A percentile compares a stretch with the other conserved stretches of the same genome.
Conservation (phyloP, 2,113 vertebrate genomes). For the Phalacrocorax pelagicus region DNA sequence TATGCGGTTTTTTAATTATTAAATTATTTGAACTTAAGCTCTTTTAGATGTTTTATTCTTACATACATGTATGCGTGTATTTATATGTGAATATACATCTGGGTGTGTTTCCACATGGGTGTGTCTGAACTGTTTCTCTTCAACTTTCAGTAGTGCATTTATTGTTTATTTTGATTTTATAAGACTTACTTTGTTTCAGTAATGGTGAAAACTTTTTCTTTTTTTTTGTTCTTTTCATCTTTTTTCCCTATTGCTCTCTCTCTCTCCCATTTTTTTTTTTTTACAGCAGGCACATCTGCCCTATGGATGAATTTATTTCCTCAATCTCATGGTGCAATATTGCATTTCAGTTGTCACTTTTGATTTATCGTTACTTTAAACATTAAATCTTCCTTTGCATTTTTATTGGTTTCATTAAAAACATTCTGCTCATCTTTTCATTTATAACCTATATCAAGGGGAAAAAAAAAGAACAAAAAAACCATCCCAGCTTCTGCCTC, state of each 20-base stretch:
- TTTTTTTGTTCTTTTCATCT: background rate
- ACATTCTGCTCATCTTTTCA: conserved; percentile 74
- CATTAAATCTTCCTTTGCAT: conserved; percentile 82
- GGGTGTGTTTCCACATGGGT: background rate
- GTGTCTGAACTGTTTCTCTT: background rate
- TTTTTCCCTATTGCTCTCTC: background rate
- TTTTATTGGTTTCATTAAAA: conserved; percentile 85
- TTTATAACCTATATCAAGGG: conserved; percentile 67
- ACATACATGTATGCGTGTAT: too few species aligned
- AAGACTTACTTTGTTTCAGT: conserved; percentile 9
- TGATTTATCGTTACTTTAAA: conserved; percentile 83
- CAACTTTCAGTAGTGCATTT: background rate
- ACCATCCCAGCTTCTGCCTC: background rate
- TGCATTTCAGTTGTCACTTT: conserved; percentile 80
- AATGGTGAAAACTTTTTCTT: conserved; percentile 26
- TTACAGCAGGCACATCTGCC: conserved; percentile 67
- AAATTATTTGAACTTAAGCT: background rate
- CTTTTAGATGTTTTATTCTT: background rate
- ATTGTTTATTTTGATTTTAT: background rate
- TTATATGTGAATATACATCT: background rate
- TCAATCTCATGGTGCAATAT: conserved; percentile 80
- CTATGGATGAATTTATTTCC: conserved; percentile 79
- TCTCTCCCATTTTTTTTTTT: background rate
- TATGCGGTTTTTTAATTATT: background rate
- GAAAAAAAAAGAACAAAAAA: background rate